Conservation (phyloP, 2,888 invertebrate genomes). For the Drosophila limbata region DNA sequence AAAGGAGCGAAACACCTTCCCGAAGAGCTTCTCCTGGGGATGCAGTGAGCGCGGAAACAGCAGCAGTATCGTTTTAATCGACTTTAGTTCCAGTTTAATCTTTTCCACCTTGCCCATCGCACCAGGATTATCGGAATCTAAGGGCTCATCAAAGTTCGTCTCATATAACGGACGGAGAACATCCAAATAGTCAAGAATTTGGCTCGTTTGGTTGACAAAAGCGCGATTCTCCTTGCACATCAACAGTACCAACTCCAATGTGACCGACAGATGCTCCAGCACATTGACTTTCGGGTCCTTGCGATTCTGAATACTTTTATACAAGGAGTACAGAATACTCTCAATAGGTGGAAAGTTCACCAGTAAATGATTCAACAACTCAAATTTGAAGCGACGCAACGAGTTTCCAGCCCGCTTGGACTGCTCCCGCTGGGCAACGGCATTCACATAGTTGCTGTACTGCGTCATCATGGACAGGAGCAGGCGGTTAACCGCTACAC, state of each 20-base stretch:
- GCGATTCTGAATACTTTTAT: conserved; percentile 63
- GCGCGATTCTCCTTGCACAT: conserved; percentile 83
- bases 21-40: conserved; percentile 86
- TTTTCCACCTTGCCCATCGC: conserved; percentile 38
- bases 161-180: conserved; percentile 83
- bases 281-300: conserved; percentile 69
- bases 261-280: conserved; percentile 81
- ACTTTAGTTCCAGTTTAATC: conserved; percentile 83
- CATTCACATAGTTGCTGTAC: conserved; percentile 83
- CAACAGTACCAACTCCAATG: conserved; percentile 82
- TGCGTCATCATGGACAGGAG: conserved; percentile 85
- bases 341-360: conserved; percentile 84
- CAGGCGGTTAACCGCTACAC: conserved; percentile 83
- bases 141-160: conserved; percentile 63
- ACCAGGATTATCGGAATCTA: background rate
- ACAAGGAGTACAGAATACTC: conserved; percentile 80
- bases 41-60: conserved; percentile 86
- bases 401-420: conserved; percentile 76
- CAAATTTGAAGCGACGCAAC: conserved; percentile 84
- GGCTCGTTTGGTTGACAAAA: conserved; percentile 83
- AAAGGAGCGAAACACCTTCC: conserved; percentile 87
- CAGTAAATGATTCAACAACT: conserved; percentile 84
- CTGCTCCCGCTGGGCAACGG: conserved; percentile 79
- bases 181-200: conserved; percentile 83
- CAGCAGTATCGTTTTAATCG: conserved; percentile 83